Evolutionary conservation across 2,113 vertebrate genomes (phyloP), one percentile per base, ranked within the genome.

Genomic region (Dicaeum eximium): DNA sequence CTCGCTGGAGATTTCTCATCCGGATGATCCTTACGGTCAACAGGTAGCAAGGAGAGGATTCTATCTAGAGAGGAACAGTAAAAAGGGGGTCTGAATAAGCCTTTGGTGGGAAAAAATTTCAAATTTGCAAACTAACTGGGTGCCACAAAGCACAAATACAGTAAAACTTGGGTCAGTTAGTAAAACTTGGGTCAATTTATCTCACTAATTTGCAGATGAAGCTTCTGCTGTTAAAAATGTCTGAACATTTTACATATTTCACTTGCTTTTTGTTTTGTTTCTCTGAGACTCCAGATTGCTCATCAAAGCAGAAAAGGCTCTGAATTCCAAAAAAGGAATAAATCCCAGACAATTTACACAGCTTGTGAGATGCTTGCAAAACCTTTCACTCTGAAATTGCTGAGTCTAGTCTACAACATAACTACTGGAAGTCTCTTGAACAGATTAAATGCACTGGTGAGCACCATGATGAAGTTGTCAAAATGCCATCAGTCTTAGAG

Each of bases 1-100:
- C 97, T 75, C 91, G 88, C 23, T 95, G 97, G 61, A 98, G 58
- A 9, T 98, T 98, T 70, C 48, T 98, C 97, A 98, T 98, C 30
- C 96, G 81, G 48, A 98, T 97, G 79, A 98, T 35, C 84, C 93
- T 96, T 53, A 98, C 97, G 0, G 97, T 97, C 69, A 98, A 82
- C 56, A 98, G 71, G 56, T 97, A 96, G 86, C 98, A 98, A 50
- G 97, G 97, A 94, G 93, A 98, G 24, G 66, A 92, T 75, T 67
- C 90, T 53, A 95, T 80, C 97, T 98, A 88, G 37, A 81, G 87
- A 47, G 88, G 15, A 93, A 94, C 3, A 53, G 40, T 11, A 87
- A 80, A 50, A 86, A 44, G 1, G 2, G 40, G 21, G 5, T 60
- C 61, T n/a, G 10, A 61, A 60, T 83, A 54, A 90, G 54, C 9